These are phyloP conservation scores for Phalanger gymnotis DNA, from an alignment of 2,797 vertebrate genomes.

Conservation along the genomic window DNA sequence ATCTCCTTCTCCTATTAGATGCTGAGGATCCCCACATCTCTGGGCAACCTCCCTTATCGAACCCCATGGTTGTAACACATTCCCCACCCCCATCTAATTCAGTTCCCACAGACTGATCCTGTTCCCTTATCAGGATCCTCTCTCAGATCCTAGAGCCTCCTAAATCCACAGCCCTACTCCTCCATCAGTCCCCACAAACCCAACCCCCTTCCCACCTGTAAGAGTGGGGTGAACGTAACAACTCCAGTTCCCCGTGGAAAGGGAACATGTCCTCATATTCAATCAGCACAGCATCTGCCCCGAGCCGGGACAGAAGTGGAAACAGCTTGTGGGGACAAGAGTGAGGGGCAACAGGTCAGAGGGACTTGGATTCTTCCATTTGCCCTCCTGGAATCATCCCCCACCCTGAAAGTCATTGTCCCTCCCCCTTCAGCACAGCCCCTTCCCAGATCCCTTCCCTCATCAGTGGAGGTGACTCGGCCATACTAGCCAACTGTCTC, in stretches of 20 bases:
- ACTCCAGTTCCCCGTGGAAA: conserved; percentile 84
- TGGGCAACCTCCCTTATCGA: background rate
- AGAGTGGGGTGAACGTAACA: conserved; percentile 81
- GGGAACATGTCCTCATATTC: conserved; percentile 91
- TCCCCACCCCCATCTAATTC: background rate
- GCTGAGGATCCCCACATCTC: background rate
- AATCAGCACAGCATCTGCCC: conserved; percentile 85
- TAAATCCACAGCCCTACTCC: background rate
- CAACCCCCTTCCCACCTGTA: conserved; percentile 83
- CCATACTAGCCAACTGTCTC: conserved; percentile 45
- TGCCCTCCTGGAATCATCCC: background rate
- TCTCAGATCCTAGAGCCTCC: background rate
- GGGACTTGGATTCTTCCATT: background rate
- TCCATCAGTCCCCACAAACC: background rate
- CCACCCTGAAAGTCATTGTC: background rate
- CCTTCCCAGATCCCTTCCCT: background rate
- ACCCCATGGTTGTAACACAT: background rate
- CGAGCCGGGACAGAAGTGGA: conserved; percentile 85
- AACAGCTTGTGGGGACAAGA: conserved; percentile 82
- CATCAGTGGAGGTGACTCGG: background rate
- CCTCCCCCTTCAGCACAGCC: background rate
- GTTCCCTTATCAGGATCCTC: background rate
- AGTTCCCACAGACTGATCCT: background rate
- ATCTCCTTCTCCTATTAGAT: background rate
- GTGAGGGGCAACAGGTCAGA: background rate